Conservation (phyloP, 2,113 vertebrate genomes). For the Antechinus stuartii region DNA sequence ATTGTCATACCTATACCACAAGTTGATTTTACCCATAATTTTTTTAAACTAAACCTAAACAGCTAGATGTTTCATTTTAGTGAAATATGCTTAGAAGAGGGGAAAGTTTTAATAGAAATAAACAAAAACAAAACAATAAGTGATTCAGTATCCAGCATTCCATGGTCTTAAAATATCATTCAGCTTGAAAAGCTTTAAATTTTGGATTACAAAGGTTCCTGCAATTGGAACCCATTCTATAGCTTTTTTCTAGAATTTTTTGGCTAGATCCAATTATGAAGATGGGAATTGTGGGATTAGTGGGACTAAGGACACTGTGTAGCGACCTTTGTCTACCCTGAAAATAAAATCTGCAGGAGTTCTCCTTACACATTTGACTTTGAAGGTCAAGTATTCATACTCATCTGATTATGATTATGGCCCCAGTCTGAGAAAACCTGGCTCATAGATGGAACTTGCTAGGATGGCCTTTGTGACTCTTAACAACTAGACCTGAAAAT, state of each 20-base stretch:
- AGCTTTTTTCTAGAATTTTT: conserved; percentile 21
- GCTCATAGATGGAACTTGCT: background rate
- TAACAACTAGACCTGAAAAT: conserved; percentile 22
- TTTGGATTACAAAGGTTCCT: conserved; percentile 6
- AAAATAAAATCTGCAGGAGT: conserved; percentile 45
- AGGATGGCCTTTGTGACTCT: background rate
- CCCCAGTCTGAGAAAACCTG: conserved; percentile 44
- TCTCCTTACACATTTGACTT: conserved; percentile 7
- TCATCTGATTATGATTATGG: conserved; percentile 35
- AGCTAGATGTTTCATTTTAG: background rate
- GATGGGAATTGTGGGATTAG: background rate
- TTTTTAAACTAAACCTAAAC: conserved; percentile 44
- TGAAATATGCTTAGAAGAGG: background rate
- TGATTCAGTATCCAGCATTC: background rate
- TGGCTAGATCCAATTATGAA: background rate
- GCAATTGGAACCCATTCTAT: background rate
- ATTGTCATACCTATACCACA: background rate
- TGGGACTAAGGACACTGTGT: background rate
- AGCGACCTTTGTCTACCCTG: conserved; percentile 15
- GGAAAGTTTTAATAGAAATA: background rate
- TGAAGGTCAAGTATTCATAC: conserved; percentile 11
- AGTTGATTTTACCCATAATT: background rate
- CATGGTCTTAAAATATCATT: background rate
- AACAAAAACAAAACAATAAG: background rate
- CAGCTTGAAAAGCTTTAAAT: background rate